Base-by-base conservation (phyloP, 2,113 vertebrate genomes). In the Oxygymnocypris stewartii region DNA sequence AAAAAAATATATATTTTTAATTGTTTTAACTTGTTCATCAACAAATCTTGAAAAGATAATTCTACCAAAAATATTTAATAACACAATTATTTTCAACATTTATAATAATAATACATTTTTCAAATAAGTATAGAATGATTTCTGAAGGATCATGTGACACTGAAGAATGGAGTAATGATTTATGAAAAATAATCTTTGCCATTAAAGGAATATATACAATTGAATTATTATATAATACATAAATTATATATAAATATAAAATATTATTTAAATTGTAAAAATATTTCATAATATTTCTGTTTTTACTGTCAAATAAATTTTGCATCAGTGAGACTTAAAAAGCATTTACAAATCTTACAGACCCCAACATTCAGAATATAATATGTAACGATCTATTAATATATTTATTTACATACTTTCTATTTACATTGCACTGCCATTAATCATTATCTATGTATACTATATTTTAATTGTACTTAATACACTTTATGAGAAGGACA, bases 1-100 rank as follows among this genome's bases (percentile, higher is more conserved):
- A n/a, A n/a, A n/a, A n/a, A n/a, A n/a, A n/a, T 5, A 57, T 0
- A 1, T 16, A 0, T 57, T 18, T 6, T 57, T 57, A 9, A 0
- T 51, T 51, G 3, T 12, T 47, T 47, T 47, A 12, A 0, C 14
- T 1, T 37, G 14, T 31, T 67, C 2, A 67, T 31, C 11, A 67
- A 31, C 6, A 2, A 14, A 67, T 28, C 65, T 8, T 69, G 3
- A 18, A 69, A 69, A 18, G 9, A n/a, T n/a, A 2, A 54, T 54
- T 71, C 1, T 37, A 20, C 16, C 35, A 71, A 16, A 71, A 20
- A 16, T 18, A 37, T 37, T 37, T 37, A 71, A 20, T 2, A 71
- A 35, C 35, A 23, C 37, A 10, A 40, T 23, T 23, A 23, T 59
- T 23, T 23, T 59, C 18, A 73, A 23, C 18, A 40, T 11, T 40